Evolutionary conservation across 2,888 invertebrate genomes (phyloP), one percentile per base, ranked within the genome.

Genomic region (Resseliella maxima): DNA sequence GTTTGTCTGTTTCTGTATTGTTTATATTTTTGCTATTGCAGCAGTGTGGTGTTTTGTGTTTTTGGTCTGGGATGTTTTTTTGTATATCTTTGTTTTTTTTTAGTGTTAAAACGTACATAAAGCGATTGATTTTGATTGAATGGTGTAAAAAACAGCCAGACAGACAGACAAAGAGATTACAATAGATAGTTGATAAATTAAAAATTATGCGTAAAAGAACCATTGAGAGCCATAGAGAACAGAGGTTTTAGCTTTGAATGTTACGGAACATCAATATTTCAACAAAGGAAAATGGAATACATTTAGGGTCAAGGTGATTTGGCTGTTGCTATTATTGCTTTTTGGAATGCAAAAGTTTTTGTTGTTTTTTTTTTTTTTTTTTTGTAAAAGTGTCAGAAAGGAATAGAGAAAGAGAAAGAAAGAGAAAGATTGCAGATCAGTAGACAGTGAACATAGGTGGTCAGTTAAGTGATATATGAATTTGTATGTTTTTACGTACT

Each of bases 101-200:
- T 5, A n/a, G 83, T 83, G 83, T 38, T 36, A 36, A 83, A 83
- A 83, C 83, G 83, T 83, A 83, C 83, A 83, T 83, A 83, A 38
- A 38, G 21, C 72, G 72, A n/a, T 15, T 72, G 72, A 15, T 72
- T 72, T 72, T 35, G 12, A 72, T 72, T 72, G 31, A 72, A 72
- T 72, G 72, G n/a, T n/a, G n/a, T n/a, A n/a, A n/a, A 59, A 59
- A 59, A 24, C 24, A 59, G 6, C 24, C 59, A 59, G 24, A 2
- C 72, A 21, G 31, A 15, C 18, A 35, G 64, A 50, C 59, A 59
- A 59, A 59, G 10, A 3, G 64, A 24, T 64, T 54, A 3, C 3
- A 12, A 6, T 21, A 18, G 21, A n/a, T 54, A 21, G 54, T 5
- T 5, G 64, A 27, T 27, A 64, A 64, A 64, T 50, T 59, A 24